phyloP scores from a whole-genome alignment of 2,113 vertebrate genomes.

The Rhabdornis inornatus region DNA sequence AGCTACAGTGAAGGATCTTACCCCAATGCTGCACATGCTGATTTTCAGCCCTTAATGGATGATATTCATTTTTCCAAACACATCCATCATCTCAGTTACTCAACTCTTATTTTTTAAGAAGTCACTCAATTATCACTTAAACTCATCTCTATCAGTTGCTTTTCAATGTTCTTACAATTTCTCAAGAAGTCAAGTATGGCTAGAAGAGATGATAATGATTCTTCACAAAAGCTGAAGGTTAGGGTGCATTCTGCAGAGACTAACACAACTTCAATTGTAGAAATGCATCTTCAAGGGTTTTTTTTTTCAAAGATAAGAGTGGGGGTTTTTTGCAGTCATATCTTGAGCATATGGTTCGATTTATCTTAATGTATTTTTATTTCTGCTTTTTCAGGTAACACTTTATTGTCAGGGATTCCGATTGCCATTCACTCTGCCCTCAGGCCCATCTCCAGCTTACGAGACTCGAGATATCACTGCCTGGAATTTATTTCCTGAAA shows the following conservation, averaged over 20 bases:
- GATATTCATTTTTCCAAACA: not conserved
- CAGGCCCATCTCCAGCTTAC: not conserved
- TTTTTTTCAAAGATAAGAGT: not conserved
- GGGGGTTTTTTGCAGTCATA: not conserved
- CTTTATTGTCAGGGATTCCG: conserved; percentile 58
- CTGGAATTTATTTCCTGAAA: conserved; percentile 51
- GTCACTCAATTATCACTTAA: not conserved
- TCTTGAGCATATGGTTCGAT: not conserved
- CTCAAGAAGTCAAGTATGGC: not conserved
- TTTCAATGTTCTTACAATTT: not conserved
- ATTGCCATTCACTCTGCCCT: conserved; percentile 49
- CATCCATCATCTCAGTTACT: not conserved
- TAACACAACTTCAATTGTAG: not conserved
- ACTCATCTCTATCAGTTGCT: not conserved
- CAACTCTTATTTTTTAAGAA: not conserved
- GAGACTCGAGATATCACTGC: conserved; percentile 23
- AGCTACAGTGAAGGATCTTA: not conserved
- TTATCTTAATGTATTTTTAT: conserved; percentile 20
- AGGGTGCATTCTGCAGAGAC: not conserved
- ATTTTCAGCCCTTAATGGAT: not conserved
- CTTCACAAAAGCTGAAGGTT: not conserved
- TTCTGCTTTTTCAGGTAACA: conserved; percentile 61
- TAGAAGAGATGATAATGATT: not conserved
- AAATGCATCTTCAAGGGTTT: not conserved
- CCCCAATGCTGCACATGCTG: not conserved